Base-by-base conservation (phyloP, 2,797 vertebrate species). In the Galaxias olidus region DNA sequence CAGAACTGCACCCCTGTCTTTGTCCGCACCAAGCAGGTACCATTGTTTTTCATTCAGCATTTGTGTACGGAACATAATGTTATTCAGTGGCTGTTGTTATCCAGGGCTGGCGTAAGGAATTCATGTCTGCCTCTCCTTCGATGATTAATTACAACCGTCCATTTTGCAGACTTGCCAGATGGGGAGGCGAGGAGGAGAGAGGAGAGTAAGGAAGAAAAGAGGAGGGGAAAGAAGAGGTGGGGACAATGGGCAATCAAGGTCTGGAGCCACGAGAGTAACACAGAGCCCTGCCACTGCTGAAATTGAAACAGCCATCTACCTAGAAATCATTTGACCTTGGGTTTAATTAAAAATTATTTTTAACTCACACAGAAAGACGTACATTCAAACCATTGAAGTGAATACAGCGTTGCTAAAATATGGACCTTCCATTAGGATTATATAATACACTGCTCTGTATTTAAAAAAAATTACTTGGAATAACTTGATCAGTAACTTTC, bases 1-100 rank as follows among this genome's bases (percentile, higher is more conserved):
- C 90, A 93, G 84, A 93, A 93, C 81, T 87, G 84, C 69, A 93
- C 92, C 0, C 92, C 92, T 20, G 58, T 79, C 46, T 93, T 93
- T 70, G 87, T 93, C 41, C 88, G 60, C 8, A 83, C 65, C 18
- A 88, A 86, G 69, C 91, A 85, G 81, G 83, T 84, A 66, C 15
- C 10, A 4, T n/a, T 3, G 13, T n/a, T 1, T 51, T 15, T 15
- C 14, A 51, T 6, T 12, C 20, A 55, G 6, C 18, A 7, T 30
- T 30, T 30, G 30, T 30, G 2, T 30, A 30, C 30, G 30, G 30
- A 30, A 30, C 30, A 3, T 30, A 30, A 30, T 30, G 30, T 30
- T 30, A 30, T 30, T 30, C 30, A 30, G 30, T 30, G 2, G 30
- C 30, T 30, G 30, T 30, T 6, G 30, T 30, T 30, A 30, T 30